phyloP scores from a whole-genome alignment of 2,888 invertebrate species.

The Dorcus hopei region DNA sequence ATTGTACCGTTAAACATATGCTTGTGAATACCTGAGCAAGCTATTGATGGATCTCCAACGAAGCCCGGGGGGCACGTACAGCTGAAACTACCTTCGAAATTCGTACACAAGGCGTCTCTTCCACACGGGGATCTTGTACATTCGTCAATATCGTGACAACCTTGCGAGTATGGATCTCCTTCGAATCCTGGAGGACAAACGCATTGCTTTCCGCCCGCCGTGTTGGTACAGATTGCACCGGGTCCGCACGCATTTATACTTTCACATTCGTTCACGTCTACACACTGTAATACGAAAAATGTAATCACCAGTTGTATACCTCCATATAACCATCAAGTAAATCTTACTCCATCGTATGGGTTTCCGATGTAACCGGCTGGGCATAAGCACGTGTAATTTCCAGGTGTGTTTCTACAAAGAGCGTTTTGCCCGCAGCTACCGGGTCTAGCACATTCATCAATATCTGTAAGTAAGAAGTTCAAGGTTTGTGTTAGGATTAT shows the following conservation, averaged over 20 bases:
- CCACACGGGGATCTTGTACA: conserved; percentile 81
- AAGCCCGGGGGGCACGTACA: conserved; percentile 84
- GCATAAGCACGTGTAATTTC: conserved; percentile 85
- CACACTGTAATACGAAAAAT: conserved; percentile 57
- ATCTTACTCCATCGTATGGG: conserved; percentile 65
- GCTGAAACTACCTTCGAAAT: conserved; percentile 73
- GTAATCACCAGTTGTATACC: neutral
- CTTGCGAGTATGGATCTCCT: conserved; percentile 81
- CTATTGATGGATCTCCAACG: conserved; percentile 75
- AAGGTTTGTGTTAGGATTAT: too few relatives aligned
- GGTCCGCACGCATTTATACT: conserved; percentile 66
- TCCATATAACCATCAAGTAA: neutral
- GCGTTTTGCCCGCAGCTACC: conserved; percentile 80
- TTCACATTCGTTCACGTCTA: conserved; percentile 81
- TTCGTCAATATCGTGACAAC: conserved; percentile 90
- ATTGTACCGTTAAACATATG: conserved; percentile 10
- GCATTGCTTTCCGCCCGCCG: conserved; percentile 76
- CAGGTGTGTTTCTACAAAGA: conserved; percentile 76
- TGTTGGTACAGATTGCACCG: conserved; percentile 74
- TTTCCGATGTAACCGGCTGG: conserved; percentile 81
- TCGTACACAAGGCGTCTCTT: conserved; percentile 74
- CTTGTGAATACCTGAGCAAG: conserved; percentile 65
- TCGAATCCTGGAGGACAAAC: conserved; percentile 79
- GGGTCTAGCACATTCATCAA: conserved; percentile 82
- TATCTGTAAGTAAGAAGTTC: conserved; percentile 57